Evolutionary conservation across 2,888 invertebrate species (phyloP), one percentile per base, ranked within the genome.

Genomic region (Scaptomyza parva): DNA sequence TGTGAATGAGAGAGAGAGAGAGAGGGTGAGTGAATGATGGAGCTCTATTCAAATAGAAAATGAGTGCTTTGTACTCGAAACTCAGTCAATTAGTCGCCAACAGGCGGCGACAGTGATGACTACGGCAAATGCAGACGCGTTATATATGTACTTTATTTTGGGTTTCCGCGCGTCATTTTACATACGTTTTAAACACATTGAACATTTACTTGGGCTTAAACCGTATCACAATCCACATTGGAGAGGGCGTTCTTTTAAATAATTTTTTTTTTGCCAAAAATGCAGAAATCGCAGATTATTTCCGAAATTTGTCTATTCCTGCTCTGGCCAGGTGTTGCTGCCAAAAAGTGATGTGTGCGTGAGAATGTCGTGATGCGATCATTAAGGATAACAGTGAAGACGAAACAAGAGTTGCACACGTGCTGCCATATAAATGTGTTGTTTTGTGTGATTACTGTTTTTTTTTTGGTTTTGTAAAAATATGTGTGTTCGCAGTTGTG

Each of bases 21-120:
- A 51, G 43, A 51, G 69, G 57, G 47, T 75, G 58, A 62, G 67
- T 59, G 62, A 64, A 69, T 70, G 18, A 12, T 5, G 18, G 47
- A 18, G 70, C 66, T 80, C 68, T 84, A 70, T 84, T 81, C 81
- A 78, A 83, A 83, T 80, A 84, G 68, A 84, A 84, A 81, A 78
- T 81, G 59, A 84, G 84, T 81, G 78, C 75, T 77, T 74, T 74
- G 74, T 75, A 75, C 74, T 75, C 75, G 57, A 70, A 66, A 63
- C 66, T 74, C 66, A 75, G 73, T 73, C 73, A 73, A 73, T 73
- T 80, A 71, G 76, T 76, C 76, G 76, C 64, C 72, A 65, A 47
- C 70, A 70, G 67, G 70, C 70, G 75, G 67, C 76, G 70, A 55
- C 71, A 64, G 45, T 59, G 70, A 60, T 62, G 72, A 62, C 68